Evolutionary conservation across 2,797 vertebrate species (phyloP).

Genomic region (Epinephelus malabaricus): DNA sequence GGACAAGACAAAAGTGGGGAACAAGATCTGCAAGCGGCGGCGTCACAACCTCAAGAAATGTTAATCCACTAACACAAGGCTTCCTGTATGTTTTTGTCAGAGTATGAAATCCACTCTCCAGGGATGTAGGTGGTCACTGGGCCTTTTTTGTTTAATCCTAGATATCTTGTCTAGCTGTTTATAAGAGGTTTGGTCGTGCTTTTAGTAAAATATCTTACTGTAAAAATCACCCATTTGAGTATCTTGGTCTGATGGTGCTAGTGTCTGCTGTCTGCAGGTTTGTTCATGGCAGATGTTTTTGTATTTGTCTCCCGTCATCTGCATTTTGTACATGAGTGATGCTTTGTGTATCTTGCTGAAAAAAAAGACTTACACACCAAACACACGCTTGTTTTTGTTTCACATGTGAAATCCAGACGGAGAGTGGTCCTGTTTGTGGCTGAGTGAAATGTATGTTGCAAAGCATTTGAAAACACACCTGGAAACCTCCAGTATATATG

Average conservation of each 20-base stretch:
- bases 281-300: slow-evolving; percentile 54
- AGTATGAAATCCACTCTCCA: slow-evolving; percentile 38
- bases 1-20: slow-evolving; percentile 56
- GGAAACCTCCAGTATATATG: slow-evolving; percentile 15
- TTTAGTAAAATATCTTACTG: slow-evolving; percentile 40
- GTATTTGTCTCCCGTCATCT: slow-evolving; percentile 41
- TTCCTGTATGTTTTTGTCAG: slow-evolving; percentile 39
- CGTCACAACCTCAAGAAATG: slow-evolving; percentile 76
- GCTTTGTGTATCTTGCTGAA: slow-evolving; percentile 28
- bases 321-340: slow-evolving; percentile 54
- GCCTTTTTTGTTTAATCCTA: slow-evolving; percentile 42
- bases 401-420: slow-evolving; percentile 12
- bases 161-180: slow-evolving; percentile 43
- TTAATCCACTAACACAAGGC: slow-evolving; percentile 84
- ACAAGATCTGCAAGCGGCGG: slow-evolving; percentile 62
- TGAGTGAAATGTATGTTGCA: slow-evolving; percentile 37
- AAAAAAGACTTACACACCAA: slow-evolving; percentile 30
- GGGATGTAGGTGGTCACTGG: slow-evolving; percentile 15
- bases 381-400: slow-evolving; percentile 15
- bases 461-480: slow-evolving; percentile 40
- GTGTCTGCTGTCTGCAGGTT: slow-evolving; percentile 54
- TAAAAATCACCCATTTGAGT: slow-evolving; percentile 35
- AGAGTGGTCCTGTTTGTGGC: slow-evolving; percentile 27
- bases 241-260: slow-evolving; percentile 65
- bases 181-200: slow-evolving; percentile 26